phyloP scores from a whole-genome alignment of 1,140 invertebrate genomes.

The Oryzaephilus surinamensis region DNA sequence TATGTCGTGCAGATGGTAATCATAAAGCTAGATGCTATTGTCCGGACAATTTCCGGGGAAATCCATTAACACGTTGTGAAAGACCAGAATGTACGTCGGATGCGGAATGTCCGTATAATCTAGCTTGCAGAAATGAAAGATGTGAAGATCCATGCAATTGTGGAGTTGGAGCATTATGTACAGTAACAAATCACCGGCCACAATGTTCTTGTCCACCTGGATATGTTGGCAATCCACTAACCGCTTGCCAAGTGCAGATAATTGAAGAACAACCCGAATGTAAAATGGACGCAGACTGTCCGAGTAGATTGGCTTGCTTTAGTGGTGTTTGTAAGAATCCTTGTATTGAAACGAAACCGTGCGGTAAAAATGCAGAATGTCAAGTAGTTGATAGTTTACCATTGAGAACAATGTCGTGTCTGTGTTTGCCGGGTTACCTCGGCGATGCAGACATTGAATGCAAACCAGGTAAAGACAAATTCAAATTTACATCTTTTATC shows the following conservation, averaged over 20 bases:
- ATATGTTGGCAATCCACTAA: conserved; percentile 66
- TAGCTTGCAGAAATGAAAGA: conserved; percentile 61
- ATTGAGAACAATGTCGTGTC: conserved; percentile 76
- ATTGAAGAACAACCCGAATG: conserved; percentile 54
- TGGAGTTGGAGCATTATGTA: conserved; percentile 58
- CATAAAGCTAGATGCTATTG: conserved; percentile 74
- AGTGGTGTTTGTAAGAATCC: conserved; percentile 71
- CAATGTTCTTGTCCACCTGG: conserved; percentile 73
- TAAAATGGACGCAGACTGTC: conserved; percentile 70
- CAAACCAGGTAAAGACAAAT: conserved; percentile 49
- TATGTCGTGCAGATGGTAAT: conserved; percentile 59
- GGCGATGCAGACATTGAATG: conserved; percentile 78
- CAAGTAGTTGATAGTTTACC: conserved; percentile 74
- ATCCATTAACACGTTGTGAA: conserved; percentile 64
- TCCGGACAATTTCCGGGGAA: conserved; percentile 58
- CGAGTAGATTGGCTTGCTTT: conserved; percentile 74
- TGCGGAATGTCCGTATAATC: conserved; percentile 59
- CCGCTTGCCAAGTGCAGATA: conserved; percentile 45
- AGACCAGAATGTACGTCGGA: conserved; percentile 65
- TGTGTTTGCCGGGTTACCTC: conserved; percentile 67
- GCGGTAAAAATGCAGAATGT: conserved; percentile 68
- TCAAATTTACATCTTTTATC: not conserved
- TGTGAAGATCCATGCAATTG: conserved; percentile 75
- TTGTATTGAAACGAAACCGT: conserved; percentile 66
- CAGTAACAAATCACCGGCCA: conserved; percentile 63